These are phyloP conservation scores for Meloidogyne exigua DNA, from an alignment of 1,140 invertebrate species.

Conservation along the genomic window DNA sequence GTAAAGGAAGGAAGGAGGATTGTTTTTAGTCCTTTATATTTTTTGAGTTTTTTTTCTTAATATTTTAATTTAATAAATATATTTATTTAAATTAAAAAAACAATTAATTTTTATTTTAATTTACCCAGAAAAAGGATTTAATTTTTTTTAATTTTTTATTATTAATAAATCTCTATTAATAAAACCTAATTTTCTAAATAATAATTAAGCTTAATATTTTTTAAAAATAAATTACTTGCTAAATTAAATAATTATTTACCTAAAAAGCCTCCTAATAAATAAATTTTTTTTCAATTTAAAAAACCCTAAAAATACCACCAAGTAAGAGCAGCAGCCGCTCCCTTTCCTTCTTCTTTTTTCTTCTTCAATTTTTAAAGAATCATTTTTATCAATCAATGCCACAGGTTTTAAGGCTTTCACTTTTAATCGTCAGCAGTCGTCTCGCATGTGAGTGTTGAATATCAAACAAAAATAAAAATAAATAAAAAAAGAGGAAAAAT, in stretches of 20 bases:
- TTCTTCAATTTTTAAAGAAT: too few relatives aligned
- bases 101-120: too few relatives aligned
- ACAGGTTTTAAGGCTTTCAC: background rate
- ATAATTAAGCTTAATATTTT: too few relatives aligned
- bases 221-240: too few relatives aligned
- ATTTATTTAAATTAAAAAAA: too few relatives aligned
- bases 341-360: background rate
- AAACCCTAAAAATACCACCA: background rate
- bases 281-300: background rate
- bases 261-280: background rate
- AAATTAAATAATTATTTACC: background rate
- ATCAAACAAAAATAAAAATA: background rate
- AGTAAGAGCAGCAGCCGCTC: background rate
- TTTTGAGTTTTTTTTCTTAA: too few relatives aligned
- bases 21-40: too few relatives aligned
- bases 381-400: background rate
- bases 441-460: background rate
- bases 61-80: too few relatives aligned
- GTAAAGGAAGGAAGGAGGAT: background rate
- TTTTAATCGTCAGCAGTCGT: conserved; percentile 4
- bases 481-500: background rate
- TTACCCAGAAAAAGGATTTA: too few relatives aligned
- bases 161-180: too few relatives aligned
- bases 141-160: too few relatives aligned
- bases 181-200: too few relatives aligned